Evolutionary conservation across 2,888 invertebrate genomes (phyloP), one percentile per base, ranked within the genome.

Genomic region (Nomada ruficornis): DNA sequence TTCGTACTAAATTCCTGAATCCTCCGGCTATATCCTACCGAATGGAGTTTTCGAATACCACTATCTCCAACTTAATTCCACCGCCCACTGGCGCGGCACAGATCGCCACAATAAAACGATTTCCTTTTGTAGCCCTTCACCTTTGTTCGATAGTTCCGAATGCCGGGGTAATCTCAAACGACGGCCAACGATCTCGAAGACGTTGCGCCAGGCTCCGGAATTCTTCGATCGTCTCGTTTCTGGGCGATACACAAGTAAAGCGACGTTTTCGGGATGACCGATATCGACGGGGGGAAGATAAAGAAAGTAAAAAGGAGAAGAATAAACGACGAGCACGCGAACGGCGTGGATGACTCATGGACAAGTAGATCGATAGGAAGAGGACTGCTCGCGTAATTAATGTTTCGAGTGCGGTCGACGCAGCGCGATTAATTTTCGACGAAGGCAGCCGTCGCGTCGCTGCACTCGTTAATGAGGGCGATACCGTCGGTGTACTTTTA

Each of bases 101-200:
- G 72, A 69, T 67, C 55, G n/a, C 65, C 82, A 0, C 36, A 75
- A 83, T 81, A 77, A 86, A 86, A 87, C 76, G 78, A 47, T 65
- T 36, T 82, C 83, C 86, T 85, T 87, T 87, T 85, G 85, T 83
- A 71, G 73, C 80, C 52, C 82, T 83, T 85, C 73, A 86, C 83
- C 82, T 83, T 85, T 82, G 82, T 83, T 70, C 80, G 60, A 73
- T n/a, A 57, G 73, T 60, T 75, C 69, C 64, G 47, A 68, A 75
- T 63, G 68, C 23, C 68, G 10, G 23, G 77, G 76, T 59, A 63
- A 75, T 50, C 65, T 75, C 23, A 63, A 55, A 44, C 36, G 15
- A 55, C 63, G 23, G 74, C 7, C 20, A 64, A 18, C n/a, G 44
- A 47, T 47, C 11, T 15, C 44, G 71, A 54, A 62, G 69, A 79